These are phyloP conservation scores for Myotis davidii DNA, from an alignment of 2,113 vertebrate species.

Conservation along the genomic window DNA sequence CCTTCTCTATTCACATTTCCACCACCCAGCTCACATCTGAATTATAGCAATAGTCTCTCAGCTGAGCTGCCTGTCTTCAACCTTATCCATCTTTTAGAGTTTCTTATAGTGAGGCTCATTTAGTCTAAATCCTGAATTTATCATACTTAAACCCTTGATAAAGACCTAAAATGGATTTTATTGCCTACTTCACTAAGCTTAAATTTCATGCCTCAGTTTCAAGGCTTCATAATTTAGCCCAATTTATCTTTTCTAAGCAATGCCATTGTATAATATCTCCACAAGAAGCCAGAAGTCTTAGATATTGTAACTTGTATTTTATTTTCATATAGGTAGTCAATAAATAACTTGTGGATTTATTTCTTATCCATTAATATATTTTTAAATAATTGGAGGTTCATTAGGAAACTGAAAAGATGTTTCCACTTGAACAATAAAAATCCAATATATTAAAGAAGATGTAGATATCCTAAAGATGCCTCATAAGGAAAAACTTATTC, in stretches of 20 bases:
- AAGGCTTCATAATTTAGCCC: background rate
- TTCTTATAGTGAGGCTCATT: background rate
- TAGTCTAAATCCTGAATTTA: conserved; percentile 25
- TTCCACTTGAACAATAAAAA: conserved; percentile 38
- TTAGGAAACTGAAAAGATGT: conserved; percentile 1
- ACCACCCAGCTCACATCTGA: background rate
- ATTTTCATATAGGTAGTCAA: conserved; percentile 5
- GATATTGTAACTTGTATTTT: background rate
- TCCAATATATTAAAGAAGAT: background rate
- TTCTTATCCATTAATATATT: background rate
- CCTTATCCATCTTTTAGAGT: background rate
- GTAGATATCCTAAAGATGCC: background rate
- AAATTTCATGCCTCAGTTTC: background rate
- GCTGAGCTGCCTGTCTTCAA: background rate
- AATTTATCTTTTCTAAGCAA: conserved; percentile 12
- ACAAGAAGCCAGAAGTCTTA: background rate
- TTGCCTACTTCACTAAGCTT: background rate
- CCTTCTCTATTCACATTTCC: background rate
- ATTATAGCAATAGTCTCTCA: background rate
- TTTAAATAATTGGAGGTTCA: background rate
- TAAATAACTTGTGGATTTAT: background rate
- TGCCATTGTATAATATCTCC: background rate
- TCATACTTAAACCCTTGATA: conserved; percentile 8
- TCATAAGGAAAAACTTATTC: background rate
- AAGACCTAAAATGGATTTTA: conserved; percentile 25